Conservation (phyloP, 2,888 invertebrate genomes). For the Apeira syringaria region DNA sequence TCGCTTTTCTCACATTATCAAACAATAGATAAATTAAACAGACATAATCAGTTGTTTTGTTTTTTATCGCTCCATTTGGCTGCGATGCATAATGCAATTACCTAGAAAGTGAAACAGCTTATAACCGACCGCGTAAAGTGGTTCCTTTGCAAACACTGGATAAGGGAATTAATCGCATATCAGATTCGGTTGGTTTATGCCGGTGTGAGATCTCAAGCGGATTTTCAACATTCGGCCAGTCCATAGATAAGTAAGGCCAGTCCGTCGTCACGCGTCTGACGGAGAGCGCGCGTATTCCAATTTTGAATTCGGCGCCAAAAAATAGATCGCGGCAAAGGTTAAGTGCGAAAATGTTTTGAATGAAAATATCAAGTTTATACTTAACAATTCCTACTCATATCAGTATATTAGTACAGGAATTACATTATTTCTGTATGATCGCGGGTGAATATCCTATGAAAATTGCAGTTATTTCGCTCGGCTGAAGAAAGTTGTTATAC, state of each 20-base stretch:
- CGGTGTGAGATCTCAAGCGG: constrained; percentile 55
- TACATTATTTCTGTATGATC: constrained; percentile 14
- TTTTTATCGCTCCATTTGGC: constrained; percentile 43
- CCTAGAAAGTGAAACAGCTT: constrained; percentile 67
- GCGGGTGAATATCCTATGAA: constrained; percentile 24
- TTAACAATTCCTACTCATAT: constrained; percentile 7
- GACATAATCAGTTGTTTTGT: constrained; percentile 44
- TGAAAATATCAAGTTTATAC: constrained; percentile 22
- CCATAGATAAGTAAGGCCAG: constrained; percentile 56
- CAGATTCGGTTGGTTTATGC: constrained; percentile 68
- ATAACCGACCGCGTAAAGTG: constrained; percentile 49
- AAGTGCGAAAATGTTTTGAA: constrained; percentile 29
- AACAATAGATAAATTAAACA: constrained; percentile 28
- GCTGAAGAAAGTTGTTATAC: constrained; percentile 43
- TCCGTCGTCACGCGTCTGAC: constrained; percentile 53
- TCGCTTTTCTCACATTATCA: constrained; percentile 16
- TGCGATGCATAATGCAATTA: constrained; percentile 44
- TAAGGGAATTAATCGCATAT: constrained; percentile 51
- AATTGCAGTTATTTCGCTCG: constrained; percentile 27
- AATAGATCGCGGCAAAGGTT: constrained; percentile 37
- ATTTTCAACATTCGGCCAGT: constrained; percentile 37
- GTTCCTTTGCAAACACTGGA: constrained; percentile 37
- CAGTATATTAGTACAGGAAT: constrained; percentile 12
- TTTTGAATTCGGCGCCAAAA: constrained; percentile 35
- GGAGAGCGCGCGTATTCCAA: constrained; percentile 43